Evolutionary conservation across 2,888 invertebrate genomes (phyloP).

Genomic region (Patella depressa): DNA sequence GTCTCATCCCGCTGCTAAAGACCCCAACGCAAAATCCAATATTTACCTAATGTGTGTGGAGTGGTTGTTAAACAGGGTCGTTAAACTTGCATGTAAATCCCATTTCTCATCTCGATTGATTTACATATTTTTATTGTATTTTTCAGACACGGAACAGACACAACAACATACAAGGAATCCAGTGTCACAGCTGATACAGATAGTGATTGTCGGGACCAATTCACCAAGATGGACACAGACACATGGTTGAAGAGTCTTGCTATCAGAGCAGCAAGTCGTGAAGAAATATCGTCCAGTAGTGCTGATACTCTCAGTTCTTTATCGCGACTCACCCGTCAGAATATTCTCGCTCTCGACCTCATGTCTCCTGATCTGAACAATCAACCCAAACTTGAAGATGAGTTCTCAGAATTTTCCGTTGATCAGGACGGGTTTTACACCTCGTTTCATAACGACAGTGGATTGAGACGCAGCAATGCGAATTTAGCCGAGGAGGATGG

Average conservation of each 20-base stretch:
- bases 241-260: conserved; percentile 61
- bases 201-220: conserved; percentile 44
- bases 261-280: conserved; percentile 53
- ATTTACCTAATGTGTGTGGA: too few relatives aligned
- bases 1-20: too few relatives aligned
- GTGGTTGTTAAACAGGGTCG: too few relatives aligned
- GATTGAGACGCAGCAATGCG: conserved; percentile 74
- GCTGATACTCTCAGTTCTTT: conserved; percentile 49
- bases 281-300: conserved; percentile 48
- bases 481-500: conserved; percentile 46
- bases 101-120: not conserved
- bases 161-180: conserved; percentile 55
- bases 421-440: conserved; percentile 98
- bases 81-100: not conserved
- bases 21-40: too few relatives aligned
- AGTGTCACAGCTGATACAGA: conserved; percentile 51
- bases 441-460: conserved; percentile 96
- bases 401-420: conserved; percentile 87
- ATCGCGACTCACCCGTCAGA: conserved; percentile 56
- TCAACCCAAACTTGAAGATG: conserved; percentile 46
- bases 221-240: conserved; percentile 55
- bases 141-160: conserved; percentile 59
- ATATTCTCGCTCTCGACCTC: conserved; percentile 58
- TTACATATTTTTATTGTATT: conserved; percentile 2
- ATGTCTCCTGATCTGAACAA: conserved; percentile 45